Percentiles rank a stretch among this genome's conserved stretches.
Evolutionary conservation across 2,888 invertebrate genomes (phyloP).

Genomic region (Ashinkailepas kermadecensis): DNA sequence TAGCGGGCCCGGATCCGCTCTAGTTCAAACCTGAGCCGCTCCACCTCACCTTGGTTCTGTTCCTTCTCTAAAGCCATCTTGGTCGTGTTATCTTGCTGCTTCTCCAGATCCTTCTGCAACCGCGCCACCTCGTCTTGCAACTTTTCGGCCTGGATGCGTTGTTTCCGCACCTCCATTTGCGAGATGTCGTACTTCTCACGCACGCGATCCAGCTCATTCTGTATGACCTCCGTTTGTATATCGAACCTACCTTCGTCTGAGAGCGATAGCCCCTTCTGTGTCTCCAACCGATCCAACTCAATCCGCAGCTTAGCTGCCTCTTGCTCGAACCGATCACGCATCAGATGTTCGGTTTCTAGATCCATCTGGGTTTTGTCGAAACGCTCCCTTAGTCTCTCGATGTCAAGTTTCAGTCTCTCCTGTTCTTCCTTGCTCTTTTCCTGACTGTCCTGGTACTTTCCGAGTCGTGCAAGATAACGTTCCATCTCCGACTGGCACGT

Average conservation of each 20-base stretch:
- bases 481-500: slow-evolving; percentile 71
- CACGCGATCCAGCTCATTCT: slow-evolving; percentile 66
- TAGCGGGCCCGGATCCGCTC: slow-evolving; percentile 54
- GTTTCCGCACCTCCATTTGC: slow-evolving; percentile 55
- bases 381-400: slow-evolving; percentile 34
- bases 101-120: slow-evolving; percentile 80
- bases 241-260: slow-evolving; percentile 58
- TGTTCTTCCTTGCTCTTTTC: slow-evolving; percentile 60
- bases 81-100: slow-evolving; percentile 75
- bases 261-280: slow-evolving; percentile 49
- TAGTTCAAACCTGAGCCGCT: slow-evolving; percentile 52
- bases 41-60: slow-evolving; percentile 37
- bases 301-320: slow-evolving; percentile 57
- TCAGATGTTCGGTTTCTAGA: slow-evolving; percentile 53
- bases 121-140: slow-evolving; percentile 81
- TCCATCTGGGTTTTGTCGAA: slow-evolving; percentile 73
- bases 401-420: slow-evolving; percentile 36
- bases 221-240: slow-evolving; percentile 43
- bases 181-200: slow-evolving; percentile 42
- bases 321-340: slow-evolving; percentile 58
- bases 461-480: slow-evolving; percentile 60
- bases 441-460: slow-evolving; percentile 59
- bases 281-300: slow-evolving; percentile 55
- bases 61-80: slow-evolving; percentile 47
- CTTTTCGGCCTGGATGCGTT: slow-evolving; percentile 75